A percentile compares a stretch with the other conserved stretches of the same genome.
These are phyloP conservation scores for Diarsia brunnea DNA, from an alignment of 2,888 invertebrate genomes.

Conservation along the genomic window DNA sequence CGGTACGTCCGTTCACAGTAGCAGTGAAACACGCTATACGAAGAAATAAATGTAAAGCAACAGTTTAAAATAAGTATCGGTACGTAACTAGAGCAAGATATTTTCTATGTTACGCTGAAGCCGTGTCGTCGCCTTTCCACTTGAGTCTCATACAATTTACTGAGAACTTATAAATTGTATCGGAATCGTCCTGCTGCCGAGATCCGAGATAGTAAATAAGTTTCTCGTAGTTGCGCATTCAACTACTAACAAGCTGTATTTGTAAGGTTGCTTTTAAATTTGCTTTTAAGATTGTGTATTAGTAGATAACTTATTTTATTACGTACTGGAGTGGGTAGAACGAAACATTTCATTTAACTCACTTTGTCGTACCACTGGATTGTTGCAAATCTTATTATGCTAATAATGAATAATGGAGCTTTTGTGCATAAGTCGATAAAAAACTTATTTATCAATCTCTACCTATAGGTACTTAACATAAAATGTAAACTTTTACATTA, in stretches of 20 bases:
- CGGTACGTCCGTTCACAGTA: too few species aligned
- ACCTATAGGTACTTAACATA: too few species aligned
- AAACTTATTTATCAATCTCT: too few species aligned
- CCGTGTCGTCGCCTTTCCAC: slow-evolving; percentile 17
- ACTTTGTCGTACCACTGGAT: neutral
- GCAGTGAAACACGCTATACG: too few species aligned
- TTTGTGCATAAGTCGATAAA: too few species aligned
- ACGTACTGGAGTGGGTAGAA: neutral
- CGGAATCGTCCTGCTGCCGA: neutral
- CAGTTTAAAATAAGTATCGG: slow-evolving; percentile 3
- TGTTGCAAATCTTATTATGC: too few species aligned
- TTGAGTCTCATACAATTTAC: slow-evolving; percentile 27
- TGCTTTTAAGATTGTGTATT: neutral
- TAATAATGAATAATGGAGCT: too few species aligned
- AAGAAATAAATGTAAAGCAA: neutral
- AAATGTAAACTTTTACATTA: too few species aligned
- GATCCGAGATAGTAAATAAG: slow-evolving; percentile 26
- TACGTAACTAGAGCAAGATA: slow-evolving; percentile 1
- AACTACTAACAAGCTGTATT: slow-evolving; percentile 18
- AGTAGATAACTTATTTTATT: neutral
- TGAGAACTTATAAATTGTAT: slow-evolving; percentile 28
- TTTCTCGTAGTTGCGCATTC: slow-evolving; percentile 11
- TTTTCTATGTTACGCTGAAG: slow-evolving; percentile 1
- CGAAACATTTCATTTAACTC: neutral
- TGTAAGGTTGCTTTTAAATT: neutral